Conservation (phyloP, 2,797 vertebrate species). For the Falco berigora region DNA sequence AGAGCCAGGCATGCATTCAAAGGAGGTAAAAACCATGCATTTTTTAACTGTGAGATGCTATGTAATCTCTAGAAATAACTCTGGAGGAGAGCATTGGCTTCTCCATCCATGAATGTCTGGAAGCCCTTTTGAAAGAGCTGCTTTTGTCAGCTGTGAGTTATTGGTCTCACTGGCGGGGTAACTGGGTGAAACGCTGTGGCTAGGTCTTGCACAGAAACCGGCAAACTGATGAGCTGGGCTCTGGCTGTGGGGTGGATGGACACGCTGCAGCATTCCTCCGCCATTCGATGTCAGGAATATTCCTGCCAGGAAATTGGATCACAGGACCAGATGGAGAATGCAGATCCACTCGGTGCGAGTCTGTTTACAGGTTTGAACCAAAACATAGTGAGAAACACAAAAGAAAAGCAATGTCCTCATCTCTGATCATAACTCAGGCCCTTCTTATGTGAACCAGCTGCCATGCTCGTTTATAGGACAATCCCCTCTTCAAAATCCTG, state of each 20-base stretch:
- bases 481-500: not conserved
- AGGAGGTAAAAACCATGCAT: not conserved
- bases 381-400: not conserved
- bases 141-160: not conserved
- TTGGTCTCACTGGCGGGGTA: not conserved
- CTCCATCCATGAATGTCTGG: not conserved
- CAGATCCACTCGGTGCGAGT: not conserved
- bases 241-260: not conserved
- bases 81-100: not conserved
- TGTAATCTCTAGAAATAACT: not conserved
- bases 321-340: not conserved
- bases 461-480: not conserved
- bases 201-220: not conserved
- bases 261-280: not conserved
- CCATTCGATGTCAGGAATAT: not conserved
- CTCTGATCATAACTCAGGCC: not conserved
- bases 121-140: conserved; percentile 11
- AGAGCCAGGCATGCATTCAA: not conserved
- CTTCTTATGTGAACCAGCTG: conserved; percentile 24
- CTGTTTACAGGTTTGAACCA: conserved; percentile 38
- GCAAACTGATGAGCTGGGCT: not conserved
- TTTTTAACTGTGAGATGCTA: not conserved
- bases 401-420: not conserved
- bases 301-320: conserved; percentile 34
- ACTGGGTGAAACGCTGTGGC: not conserved